phyloP scores from a whole-genome alignment of 2,797 vertebrate species.

The Ptychobarbus kaznakovi region DNA sequence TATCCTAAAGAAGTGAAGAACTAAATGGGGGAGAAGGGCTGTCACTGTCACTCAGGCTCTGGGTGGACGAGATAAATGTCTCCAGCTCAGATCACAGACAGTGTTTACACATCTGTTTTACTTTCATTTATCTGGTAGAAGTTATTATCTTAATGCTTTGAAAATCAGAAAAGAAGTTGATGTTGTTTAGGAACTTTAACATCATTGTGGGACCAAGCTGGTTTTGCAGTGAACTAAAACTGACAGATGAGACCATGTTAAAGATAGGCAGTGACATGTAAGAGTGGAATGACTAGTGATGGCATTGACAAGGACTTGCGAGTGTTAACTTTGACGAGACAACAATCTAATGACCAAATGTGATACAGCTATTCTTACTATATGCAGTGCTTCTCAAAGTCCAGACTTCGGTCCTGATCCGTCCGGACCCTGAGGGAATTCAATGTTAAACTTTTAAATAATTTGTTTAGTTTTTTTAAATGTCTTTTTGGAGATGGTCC shows the following conservation, averaged over 20 bases:
- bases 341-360: slow-evolving; percentile 11
- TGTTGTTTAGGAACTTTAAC: neutral
- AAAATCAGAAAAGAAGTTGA: neutral
- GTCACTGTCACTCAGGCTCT: slow-evolving; percentile 51
- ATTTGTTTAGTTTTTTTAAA: too few species aligned
- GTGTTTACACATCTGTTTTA: neutral
- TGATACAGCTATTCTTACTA: neutral
- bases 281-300: slow-evolving; percentile 45
- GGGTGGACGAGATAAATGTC: slow-evolving; percentile 22
- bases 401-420: too few species aligned
- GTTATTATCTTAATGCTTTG: neutral
- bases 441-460: too few species aligned
- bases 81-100: slow-evolving; percentile 10
- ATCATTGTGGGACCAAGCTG: neutral
- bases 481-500: too few species aligned
- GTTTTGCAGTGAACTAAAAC: slow-evolving; percentile 27
- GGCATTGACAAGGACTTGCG: neutral
- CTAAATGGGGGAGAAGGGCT: slow-evolving; percentile 41
- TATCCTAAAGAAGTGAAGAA: slow-evolving; percentile 6
- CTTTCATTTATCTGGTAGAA: slow-evolving; percentile 6
- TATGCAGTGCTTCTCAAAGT: too few species aligned
- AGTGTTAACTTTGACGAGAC: slow-evolving; percentile 3
- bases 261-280: slow-evolving; percentile 52
- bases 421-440: too few species aligned
- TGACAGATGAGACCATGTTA: slow-evolving; percentile 41